Base-by-base conservation (phyloP, 1,140 invertebrate species). In the Bombus difficillimus region DNA sequence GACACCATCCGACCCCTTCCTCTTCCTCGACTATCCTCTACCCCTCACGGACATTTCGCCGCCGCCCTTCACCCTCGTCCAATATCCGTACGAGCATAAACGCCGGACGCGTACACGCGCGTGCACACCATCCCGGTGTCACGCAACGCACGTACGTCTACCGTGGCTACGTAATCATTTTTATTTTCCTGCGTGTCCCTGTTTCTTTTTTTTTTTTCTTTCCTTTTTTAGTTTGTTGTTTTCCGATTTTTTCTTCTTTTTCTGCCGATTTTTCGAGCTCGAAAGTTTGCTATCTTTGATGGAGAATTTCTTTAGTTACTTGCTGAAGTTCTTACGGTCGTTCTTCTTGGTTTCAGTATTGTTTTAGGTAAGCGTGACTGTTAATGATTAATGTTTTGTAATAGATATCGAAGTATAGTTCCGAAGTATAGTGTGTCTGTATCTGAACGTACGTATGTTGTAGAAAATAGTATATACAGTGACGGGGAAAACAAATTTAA, bases 91-190 rank as follows among this genome's bases (percentile, higher is more conserved):
- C 83, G 71, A 68, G 83, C 87, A 88, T 88, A 91, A 89, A 91
- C 74, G 81, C 25, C 22, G 73, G 43, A 79, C 86, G 74, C 83
- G 86, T 83, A 76, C 76, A 82, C 73, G 39, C 43, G 71, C 79
- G 57, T 41, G 25, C 53, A n/a, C 75, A 18, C 10, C 53, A 72
- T 34, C 22, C 32, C 15, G 13, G 41, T 81, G 79, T 83, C 82
- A 86, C 84, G 72, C 86, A 72, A 81, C 78, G 86, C 25, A 79
- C 32, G 37, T 88, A 91, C 90, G 88, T 86, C 69, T 81, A 72
- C 73, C 34, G 25, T 57, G 84, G 88, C 88, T 90, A 88, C 88
- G 92, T 93, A 92, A 93, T 93, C 92, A 93, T 93, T 93, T 93
- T 93, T 93, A 93, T 93, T 92, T 90, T 90, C 86, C 89, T 88